phyloP scores from a whole-genome alignment of 1,140 invertebrate genomes.

The Macrostomum lignano region DNA sequence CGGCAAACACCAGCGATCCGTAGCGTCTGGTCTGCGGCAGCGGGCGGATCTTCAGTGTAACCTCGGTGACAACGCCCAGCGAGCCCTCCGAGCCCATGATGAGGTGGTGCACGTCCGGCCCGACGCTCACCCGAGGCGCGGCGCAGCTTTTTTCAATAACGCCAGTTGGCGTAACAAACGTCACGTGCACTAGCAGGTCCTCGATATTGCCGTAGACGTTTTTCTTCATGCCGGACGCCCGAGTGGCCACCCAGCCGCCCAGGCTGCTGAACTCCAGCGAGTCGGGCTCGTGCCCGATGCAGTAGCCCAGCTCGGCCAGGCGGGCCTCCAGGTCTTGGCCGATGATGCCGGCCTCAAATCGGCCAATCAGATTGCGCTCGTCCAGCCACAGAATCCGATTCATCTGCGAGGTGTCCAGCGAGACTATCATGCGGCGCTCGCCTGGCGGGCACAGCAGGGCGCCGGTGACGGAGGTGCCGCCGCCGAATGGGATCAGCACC shows the following conservation, averaged over 20 bases:
- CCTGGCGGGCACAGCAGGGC: slow-evolving; percentile 51
- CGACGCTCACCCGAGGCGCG: slow-evolving; percentile 45
- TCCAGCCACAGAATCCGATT: slow-evolving; percentile 64
- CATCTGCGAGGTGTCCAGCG: slow-evolving; percentile 79
- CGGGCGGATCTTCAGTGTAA: slow-evolving; percentile 66
- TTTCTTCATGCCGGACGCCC: slow-evolving; percentile 96
- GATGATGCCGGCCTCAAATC: slow-evolving; percentile 58
- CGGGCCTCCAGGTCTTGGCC: slow-evolving; percentile 45
- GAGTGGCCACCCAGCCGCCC: slow-evolving; percentile 91
- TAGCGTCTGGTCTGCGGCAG: slow-evolving; percentile 52
- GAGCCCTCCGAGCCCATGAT: slow-evolving; percentile 83
- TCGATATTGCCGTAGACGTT: slow-evolving; percentile 93
- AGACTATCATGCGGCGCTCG: slow-evolving; percentile 54
- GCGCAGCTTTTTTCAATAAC: slow-evolving; percentile 48
- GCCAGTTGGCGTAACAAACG: slow-evolving; percentile 53
- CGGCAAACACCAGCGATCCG: slow-evolving; percentile 71
- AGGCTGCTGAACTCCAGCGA: slow-evolving; percentile 77
- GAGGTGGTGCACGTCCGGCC: slow-evolving; percentile 81
- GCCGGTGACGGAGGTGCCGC: slow-evolving; percentile 74
- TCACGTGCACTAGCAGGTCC: slow-evolving; percentile 53
- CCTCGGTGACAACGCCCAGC: slow-evolving; percentile 70
- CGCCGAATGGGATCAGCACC: slow-evolving; percentile 76
- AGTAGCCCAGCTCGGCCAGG: slow-evolving; percentile 27
- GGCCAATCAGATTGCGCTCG: slow-evolving; percentile 49
- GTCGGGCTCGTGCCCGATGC: slow-evolving; percentile 60